Evolutionary conservation across 2,113 vertebrate genomes (phyloP).

Genomic region (Dinomys branickii): DNA sequence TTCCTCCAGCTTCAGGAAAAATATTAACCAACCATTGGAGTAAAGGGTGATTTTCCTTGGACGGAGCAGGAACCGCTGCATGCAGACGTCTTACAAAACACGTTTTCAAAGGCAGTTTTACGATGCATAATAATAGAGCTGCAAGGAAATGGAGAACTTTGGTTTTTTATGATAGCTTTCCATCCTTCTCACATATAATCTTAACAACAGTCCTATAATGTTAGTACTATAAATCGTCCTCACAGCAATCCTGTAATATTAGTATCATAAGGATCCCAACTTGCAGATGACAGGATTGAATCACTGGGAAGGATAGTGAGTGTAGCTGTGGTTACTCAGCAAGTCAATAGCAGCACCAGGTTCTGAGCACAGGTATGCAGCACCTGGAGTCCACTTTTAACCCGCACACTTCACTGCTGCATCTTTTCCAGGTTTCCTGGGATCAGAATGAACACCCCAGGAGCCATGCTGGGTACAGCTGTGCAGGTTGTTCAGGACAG

Average conservation of each 20-base stretch:
- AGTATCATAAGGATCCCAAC: accelerated
- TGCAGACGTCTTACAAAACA: not conserved
- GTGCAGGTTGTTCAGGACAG: not conserved
- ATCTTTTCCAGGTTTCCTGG: not conserved
- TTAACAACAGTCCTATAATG: not conserved
- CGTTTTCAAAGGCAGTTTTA: not conserved
- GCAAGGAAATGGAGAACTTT: not conserved
- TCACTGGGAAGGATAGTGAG: not conserved
- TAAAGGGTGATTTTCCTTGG: not conserved
- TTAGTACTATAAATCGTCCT: not conserved
- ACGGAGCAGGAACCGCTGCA: not conserved
- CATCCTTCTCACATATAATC: accelerated
- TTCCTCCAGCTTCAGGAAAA: not conserved
- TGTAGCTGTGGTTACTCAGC: not conserved
- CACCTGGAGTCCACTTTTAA: not conserved
- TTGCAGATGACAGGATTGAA: not conserved
- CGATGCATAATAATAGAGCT: not conserved
- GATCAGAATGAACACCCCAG: not conserved
- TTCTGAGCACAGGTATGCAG: not conserved
- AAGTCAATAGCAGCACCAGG: not conserved
- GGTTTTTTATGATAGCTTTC: not conserved
- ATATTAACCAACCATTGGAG: not conserved
- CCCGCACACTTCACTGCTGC: not conserved
- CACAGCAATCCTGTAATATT: not conserved
- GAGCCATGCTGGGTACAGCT: not conserved